phyloP scores from a whole-genome alignment of 1,140 invertebrate species.

The Drosophila sproati region DNA sequence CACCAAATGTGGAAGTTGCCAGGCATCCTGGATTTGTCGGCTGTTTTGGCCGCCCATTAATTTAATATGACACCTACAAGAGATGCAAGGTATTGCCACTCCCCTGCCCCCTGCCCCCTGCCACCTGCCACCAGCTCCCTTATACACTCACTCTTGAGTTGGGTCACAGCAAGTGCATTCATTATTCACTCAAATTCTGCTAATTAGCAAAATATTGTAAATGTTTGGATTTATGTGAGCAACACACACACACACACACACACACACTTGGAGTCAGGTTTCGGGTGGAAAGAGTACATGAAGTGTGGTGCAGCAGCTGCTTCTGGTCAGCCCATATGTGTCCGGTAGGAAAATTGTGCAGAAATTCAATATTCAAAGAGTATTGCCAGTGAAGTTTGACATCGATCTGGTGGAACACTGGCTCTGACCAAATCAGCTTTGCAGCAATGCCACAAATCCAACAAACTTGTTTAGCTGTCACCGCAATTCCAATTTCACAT shows the following conservation, averaged over 20 bases:
- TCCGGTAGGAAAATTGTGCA: constrained; percentile 5
- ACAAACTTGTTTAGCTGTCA: too few relatives aligned
- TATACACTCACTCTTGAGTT: constrained; percentile 20
- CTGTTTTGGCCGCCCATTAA: constrained; percentile 56
- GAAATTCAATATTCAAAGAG: neutral
- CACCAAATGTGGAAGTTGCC: constrained; percentile 22
- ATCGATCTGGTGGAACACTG: neutral
- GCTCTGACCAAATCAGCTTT: neutral
- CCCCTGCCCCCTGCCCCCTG: neutral
- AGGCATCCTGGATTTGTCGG: constrained; percentile 31
- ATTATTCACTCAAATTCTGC: constrained; percentile 81
- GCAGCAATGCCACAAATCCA: too few relatives aligned
- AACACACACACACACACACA: constrained; percentile 3
- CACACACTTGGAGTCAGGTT: neutral
- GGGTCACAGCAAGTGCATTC: constrained; percentile 55
- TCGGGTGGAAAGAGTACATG: constrained; percentile 55
- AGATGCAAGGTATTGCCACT: constrained; percentile 14
- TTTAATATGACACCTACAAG: constrained; percentile 74
- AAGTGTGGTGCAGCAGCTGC: constrained; percentile 58
- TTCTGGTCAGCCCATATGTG: constrained; percentile 57
- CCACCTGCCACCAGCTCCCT: neutral
- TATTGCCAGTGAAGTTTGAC: neutral
- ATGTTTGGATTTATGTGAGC: constrained; percentile 77
- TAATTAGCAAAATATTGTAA: constrained; percentile 83
- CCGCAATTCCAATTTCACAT: too few relatives aligned